Conservation (phyloP, 2,888 invertebrate genomes). For the Glyphotaelius pellucidus region DNA sequence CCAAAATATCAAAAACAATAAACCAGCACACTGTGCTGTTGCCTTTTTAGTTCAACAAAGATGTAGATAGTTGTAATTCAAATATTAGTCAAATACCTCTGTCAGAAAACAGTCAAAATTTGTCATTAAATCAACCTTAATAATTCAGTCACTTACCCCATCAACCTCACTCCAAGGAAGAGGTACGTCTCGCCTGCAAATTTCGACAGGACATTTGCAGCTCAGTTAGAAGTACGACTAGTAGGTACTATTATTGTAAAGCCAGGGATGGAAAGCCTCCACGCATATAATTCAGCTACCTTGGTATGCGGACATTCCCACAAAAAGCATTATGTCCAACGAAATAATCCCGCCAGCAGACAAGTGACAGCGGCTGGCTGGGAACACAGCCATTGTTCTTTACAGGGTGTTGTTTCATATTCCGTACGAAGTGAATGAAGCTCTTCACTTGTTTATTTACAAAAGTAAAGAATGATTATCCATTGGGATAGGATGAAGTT, state of each 20-base stretch:
- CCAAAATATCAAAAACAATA: too few species aligned
- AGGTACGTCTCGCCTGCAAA: background rate
- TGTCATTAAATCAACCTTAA: background rate
- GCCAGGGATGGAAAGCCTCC: conserved; percentile 5
- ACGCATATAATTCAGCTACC: conserved; percentile 15
- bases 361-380: conserved; percentile 46
- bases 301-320: conserved; percentile 31
- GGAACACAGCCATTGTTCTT: conserved; percentile 45
- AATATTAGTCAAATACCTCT: background rate
- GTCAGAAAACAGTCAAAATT: background rate
- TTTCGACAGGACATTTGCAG: conserved; percentile 27
- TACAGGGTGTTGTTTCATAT: background rate
- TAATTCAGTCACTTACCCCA: background rate
- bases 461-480: background rate
- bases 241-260: background rate
- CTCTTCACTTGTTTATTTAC: background rate
- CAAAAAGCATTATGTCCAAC: conserved; percentile 54
- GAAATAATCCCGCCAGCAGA: conserved; percentile 56
- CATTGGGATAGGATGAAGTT: background rate
- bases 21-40: too few species aligned
- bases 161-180: background rate
- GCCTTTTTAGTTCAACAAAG: background rate
- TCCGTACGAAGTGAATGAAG: background rate
- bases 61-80: background rate
- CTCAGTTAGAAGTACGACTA: background rate